A percentile compares a stretch with the other conserved stretches of the same genome.
These are phyloP conservation scores for Phainopepla nitens DNA, from an alignment of 2,113 vertebrate genomes.

Conservation along the genomic window DNA sequence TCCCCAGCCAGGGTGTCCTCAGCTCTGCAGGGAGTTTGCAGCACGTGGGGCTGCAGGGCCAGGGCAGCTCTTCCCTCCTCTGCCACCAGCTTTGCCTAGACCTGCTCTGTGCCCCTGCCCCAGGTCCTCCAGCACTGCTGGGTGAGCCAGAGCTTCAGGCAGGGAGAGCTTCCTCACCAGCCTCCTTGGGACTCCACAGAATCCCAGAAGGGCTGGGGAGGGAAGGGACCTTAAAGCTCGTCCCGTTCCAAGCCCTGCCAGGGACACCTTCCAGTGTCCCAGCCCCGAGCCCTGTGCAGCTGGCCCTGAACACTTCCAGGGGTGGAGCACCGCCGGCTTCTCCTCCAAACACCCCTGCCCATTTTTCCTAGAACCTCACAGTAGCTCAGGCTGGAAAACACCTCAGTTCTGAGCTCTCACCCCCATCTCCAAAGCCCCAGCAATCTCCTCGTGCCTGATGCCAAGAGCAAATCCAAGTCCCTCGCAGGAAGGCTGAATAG, in stretches of 20 bases:
- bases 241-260: background rate
- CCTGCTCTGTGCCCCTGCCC: background rate
- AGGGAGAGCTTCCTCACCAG: fast-evolving
- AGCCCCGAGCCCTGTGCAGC: background rate
- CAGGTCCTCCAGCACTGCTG: background rate
- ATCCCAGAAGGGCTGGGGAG: background rate
- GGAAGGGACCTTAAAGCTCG: background rate
- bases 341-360: background rate
- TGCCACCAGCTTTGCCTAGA: fast-evolving
- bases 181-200: background rate
- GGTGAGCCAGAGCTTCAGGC: background rate
- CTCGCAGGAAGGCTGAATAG: background rate
- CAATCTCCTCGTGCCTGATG: background rate
- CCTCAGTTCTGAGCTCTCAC: background rate
- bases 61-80: background rate
- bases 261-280: background rate
- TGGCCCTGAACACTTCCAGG: background rate
- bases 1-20: background rate
- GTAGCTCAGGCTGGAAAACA: background rate
- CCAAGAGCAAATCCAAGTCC: background rate
- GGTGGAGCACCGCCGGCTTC: no score
- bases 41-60: background rate
- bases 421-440: background rate
- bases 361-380: background rate
- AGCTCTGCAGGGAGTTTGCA: background rate